Percentiles rank a stretch among this genome's conserved stretches.
Evolutionary conservation across 2,113 vertebrate species (phyloP).

Genomic region (Alethe diademata): DNA sequence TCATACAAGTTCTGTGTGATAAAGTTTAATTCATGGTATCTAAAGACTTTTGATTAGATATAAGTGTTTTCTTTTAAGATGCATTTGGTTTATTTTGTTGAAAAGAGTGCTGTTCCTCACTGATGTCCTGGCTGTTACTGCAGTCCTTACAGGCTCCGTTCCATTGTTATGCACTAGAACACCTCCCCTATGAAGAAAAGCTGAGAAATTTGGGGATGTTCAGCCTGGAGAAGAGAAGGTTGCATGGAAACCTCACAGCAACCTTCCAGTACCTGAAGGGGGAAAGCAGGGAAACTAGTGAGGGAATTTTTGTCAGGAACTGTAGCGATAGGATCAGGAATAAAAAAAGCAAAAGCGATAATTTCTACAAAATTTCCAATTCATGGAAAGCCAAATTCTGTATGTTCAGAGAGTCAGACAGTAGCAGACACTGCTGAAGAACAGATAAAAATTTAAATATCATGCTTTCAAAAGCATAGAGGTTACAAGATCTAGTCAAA

Average conservation of each 20-base stretch:
- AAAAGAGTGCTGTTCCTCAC: background rate
- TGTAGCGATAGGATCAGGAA: background rate
- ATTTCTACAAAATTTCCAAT: background rate
- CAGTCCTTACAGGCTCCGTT: background rate
- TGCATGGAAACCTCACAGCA: background rate
- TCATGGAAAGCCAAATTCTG: background rate
- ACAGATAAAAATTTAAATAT: background rate
- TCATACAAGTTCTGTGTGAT: background rate
- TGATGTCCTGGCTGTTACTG: background rate
- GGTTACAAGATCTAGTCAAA: background rate
- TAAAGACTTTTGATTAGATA: background rate
- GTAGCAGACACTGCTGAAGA: accelerated
- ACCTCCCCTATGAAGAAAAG: background rate
- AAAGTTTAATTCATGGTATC: background rate
- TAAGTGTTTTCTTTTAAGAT: background rate
- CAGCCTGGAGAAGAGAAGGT: background rate
- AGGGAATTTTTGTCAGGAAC: background rate
- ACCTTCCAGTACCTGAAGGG: background rate
- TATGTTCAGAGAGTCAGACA: background rate
- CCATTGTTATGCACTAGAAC: background rate
- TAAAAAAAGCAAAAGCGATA: background rate
- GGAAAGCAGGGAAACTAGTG: background rate
- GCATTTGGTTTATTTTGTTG: background rate
- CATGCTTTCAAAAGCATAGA: background rate
- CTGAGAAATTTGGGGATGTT: background rate